Evolutionary conservation across 1,140 invertebrate species (phyloP).

Genomic region (Drosophila paulistorum): DNA sequence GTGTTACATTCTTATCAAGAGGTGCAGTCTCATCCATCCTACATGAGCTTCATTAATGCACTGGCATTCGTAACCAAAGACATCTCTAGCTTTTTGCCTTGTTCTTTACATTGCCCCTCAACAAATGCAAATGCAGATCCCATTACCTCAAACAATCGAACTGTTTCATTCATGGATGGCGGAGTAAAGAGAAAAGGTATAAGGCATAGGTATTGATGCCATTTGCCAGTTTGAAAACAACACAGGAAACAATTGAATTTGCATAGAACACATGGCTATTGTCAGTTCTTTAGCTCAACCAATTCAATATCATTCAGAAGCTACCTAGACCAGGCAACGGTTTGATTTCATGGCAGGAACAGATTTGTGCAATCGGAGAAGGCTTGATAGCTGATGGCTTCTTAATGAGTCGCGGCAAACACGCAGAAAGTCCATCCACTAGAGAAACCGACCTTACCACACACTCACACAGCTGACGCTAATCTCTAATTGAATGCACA

Average conservation of each 20-base stretch:
- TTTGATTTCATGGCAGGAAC: slow-evolving; percentile 18
- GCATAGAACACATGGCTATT: slow-evolving; percentile 74
- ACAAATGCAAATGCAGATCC: slow-evolving; percentile 43
- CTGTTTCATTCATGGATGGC: background rate
- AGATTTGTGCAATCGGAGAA: slow-evolving; percentile 35
- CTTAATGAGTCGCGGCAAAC: slow-evolving; percentile 66
- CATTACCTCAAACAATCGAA: slow-evolving; percentile 11
- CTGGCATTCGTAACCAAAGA: background rate
- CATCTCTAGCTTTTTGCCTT: too few species aligned
- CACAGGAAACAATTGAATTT: slow-evolving; percentile 80
- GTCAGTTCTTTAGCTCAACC: slow-evolving; percentile 52
- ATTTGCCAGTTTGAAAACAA: slow-evolving; percentile 52
- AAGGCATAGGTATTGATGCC: slow-evolving; percentile 36
- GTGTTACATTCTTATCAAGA: background rate
- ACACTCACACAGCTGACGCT: slow-evolving; percentile 36
- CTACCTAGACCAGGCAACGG: background rate
- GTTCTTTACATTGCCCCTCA: background rate
- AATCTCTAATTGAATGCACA: slow-evolving; percentile 35
- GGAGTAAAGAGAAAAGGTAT: background rate
- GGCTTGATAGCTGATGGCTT: slow-evolving; percentile 56
- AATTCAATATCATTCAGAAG: slow-evolving; percentile 48
- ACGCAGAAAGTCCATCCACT: slow-evolving; percentile 20
- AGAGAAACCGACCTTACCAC: background rate
- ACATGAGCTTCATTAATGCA: slow-evolving; percentile 17
- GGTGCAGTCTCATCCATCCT: background rate